Evolutionary conservation across 1,140 invertebrate species (phyloP).

Genomic region (Drosophila bipectinata): DNA sequence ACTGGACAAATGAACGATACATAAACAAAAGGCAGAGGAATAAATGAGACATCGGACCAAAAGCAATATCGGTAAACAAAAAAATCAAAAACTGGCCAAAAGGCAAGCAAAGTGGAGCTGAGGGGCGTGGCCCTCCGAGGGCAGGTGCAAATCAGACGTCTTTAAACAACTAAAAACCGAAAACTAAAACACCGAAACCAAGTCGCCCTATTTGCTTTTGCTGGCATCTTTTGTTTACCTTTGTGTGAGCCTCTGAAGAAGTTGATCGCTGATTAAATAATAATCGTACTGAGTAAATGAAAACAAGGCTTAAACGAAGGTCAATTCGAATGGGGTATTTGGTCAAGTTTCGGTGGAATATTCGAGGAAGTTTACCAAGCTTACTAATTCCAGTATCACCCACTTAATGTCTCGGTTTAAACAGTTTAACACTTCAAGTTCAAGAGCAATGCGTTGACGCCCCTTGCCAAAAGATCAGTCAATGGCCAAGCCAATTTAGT

Average conservation of each 20-base stretch:
- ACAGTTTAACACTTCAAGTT: conserved; percentile 4
- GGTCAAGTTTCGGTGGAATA: background rate
- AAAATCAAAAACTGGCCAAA: conserved; percentile 38
- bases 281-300: conserved; percentile 37
- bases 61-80: conserved; percentile 30
- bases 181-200: conserved; percentile 33
- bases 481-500: conserved; percentile 38
- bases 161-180: conserved; percentile 20
- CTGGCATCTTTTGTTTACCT: conserved; percentile 38
- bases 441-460: conserved; percentile 10
- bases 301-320: conserved; percentile 25
- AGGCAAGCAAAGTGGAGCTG: conserved; percentile 2
- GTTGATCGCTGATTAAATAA: conserved; percentile 49
- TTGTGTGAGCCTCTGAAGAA: conserved; percentile 38
- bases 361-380: conserved; percentile 20
- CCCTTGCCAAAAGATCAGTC: conserved; percentile 21
- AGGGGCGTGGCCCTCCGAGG: conserved; percentile 13
- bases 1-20: conserved; percentile 59
- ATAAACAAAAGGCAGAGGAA: conserved; percentile 71
- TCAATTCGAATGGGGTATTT: conserved; percentile 23
- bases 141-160: conserved; percentile 14
- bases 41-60: conserved; percentile 45
- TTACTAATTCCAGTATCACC: conserved; percentile 6
- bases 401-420: conserved; percentile 1
- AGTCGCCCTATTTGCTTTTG: conserved; percentile 35